Percentiles rank a stretch among this genome's conserved stretches.
phyloP scores from a whole-genome alignment of 2,113 vertebrate genomes.

The Callipepla squamata region DNA sequence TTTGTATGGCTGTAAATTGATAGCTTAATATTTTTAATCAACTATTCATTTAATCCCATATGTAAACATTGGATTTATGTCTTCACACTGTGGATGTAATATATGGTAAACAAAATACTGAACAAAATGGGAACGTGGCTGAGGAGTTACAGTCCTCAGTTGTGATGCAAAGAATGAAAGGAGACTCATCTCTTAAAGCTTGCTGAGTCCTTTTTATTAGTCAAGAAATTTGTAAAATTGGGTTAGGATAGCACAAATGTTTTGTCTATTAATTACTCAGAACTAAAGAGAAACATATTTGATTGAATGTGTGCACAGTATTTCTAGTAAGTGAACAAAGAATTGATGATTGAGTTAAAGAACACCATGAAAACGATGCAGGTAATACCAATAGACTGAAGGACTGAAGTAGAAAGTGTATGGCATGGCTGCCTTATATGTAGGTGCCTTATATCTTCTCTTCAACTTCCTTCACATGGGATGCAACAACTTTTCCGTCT shows the following conservation, averaged over 20 bases:
- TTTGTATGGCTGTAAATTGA: no score
- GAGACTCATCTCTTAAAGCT: not conserved
- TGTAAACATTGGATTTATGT: not conserved
- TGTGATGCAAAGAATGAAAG: not conserved
- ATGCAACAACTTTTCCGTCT: constrained; percentile 80
- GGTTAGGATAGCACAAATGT: not conserved
- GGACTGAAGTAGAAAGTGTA: not conserved
- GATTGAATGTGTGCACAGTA: not conserved
- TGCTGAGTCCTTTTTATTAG: constrained; percentile 31
- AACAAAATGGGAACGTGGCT: not conserved
- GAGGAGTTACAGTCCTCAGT: not conserved
- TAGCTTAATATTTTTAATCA: not conserved
- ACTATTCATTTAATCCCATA: not conserved
- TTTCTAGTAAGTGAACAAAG: not conserved
- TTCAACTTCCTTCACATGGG: constrained; percentile 77
- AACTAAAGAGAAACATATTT: not conserved
- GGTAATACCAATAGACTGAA: not conserved
- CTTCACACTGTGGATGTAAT: not conserved
- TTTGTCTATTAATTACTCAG: not conserved
- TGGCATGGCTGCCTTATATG: not conserved
- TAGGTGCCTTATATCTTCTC: constrained; percentile 65
- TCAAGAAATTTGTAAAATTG: not conserved
- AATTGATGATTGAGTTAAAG: not conserved
- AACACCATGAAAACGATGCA: not conserved
- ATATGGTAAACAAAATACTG: not conserved